A percentile compares a stretch with the other conserved stretches of the same genome.
phyloP scores from a whole-genome alignment of 1,140 invertebrate genomes.

The Drosophila nikananu region DNA sequence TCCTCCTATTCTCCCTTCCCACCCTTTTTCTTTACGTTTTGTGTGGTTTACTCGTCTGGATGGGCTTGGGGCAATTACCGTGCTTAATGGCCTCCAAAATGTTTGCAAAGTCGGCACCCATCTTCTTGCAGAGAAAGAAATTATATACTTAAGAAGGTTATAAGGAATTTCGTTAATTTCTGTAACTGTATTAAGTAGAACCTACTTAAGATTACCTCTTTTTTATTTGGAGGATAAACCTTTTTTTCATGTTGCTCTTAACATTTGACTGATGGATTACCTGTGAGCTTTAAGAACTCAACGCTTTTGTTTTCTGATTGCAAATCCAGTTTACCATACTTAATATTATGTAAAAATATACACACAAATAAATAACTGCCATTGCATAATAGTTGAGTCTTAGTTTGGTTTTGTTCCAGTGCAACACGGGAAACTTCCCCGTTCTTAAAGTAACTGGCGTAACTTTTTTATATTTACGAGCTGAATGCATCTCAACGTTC shows the following conservation, averaged over 20 bases:
- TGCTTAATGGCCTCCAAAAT: slow-evolving; percentile 55
- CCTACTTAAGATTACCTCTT: background rate
- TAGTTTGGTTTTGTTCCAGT: slow-evolving; percentile 3
- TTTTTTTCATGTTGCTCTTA: background rate
- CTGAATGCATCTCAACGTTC: slow-evolving; percentile 34
- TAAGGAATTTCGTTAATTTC: too few species aligned
- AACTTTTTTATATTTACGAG: slow-evolving; percentile 56
- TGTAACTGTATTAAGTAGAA: background rate
- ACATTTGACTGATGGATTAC: background rate
- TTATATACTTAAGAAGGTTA: background rate
- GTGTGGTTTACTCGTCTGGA: slow-evolving; percentile 72
- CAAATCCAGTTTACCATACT: background rate
- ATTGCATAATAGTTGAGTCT: background rate
- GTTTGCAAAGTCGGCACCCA: slow-evolving; percentile 19
- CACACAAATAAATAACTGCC: background rate
- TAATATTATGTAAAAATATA: slow-evolving; percentile 4
- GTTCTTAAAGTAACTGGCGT: slow-evolving; percentile 55
- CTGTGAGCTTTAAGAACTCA: too few species aligned
- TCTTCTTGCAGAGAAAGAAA: slow-evolving; percentile 3
- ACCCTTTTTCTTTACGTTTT: slow-evolving; percentile 9
- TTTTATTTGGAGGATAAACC: background rate
- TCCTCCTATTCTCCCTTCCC: background rate
- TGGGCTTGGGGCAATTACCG: slow-evolving; percentile 66
- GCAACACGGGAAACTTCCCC: background rate
- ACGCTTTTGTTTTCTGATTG: background rate